These are phyloP conservation scores for Cenopis cana DNA, from an alignment of 2,888 invertebrate genomes.

Conservation along the genomic window DNA sequence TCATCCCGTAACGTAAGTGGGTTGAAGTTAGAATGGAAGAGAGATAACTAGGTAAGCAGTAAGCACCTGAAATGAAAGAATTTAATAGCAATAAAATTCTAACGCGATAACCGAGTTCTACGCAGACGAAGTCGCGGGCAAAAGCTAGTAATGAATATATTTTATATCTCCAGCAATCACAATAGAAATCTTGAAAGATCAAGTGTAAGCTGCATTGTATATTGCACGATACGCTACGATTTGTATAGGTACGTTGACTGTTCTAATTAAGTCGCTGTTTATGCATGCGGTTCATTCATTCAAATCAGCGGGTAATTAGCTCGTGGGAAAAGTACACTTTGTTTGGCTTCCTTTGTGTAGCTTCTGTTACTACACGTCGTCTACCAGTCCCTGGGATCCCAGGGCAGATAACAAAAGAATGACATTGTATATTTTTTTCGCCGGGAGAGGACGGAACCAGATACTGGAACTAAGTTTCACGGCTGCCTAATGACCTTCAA, in stretches of 20 bases:
- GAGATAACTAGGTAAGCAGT: too few relatives aligned
- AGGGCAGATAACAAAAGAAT: too few relatives aligned
- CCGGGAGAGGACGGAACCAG: too few relatives aligned
- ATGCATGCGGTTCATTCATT: constrained; percentile 28
- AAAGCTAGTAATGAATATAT: constrained; percentile 1
- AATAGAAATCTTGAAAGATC: constrained; percentile 7
- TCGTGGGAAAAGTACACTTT: constrained; percentile 34
- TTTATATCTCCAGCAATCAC: not conserved
- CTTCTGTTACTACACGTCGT: constrained; percentile 25
- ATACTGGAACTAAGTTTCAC: constrained; percentile 17
- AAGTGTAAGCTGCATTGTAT: not conserved
- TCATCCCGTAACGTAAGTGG: too few relatives aligned
- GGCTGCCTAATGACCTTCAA: constrained; percentile 23
- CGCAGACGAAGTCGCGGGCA: too few relatives aligned
- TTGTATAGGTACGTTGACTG: constrained; percentile 1
- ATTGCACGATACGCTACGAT: constrained; percentile 3
- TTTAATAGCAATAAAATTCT: too few relatives aligned
- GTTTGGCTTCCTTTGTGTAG: constrained; percentile 21
- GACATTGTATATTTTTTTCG: too few relatives aligned
- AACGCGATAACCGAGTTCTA: too few relatives aligned
- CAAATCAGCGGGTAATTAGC: constrained; percentile 35
- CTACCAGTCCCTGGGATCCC: too few relatives aligned
- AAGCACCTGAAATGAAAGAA: too few relatives aligned
- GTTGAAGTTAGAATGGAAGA: too few relatives aligned
- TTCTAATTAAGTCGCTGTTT: constrained; percentile 35